Conservation (phyloP, 2,797 vertebrate species). For the Simalia tracyae region DNA sequence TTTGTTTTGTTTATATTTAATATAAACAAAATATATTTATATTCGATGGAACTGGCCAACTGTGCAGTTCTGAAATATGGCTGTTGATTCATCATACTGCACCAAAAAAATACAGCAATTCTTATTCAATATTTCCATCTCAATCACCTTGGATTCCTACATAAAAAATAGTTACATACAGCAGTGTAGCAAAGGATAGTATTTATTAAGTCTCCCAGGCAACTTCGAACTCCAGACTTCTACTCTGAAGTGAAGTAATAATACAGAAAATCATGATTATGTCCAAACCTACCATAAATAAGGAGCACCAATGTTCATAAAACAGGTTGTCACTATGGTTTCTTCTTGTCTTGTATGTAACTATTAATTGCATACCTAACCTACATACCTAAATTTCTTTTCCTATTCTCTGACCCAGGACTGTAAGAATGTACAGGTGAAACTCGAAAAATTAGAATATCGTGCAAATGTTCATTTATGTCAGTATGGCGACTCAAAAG, state of each 20-base stretch:
- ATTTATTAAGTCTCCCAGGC: not conserved
- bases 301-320: not conserved
- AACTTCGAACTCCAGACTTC: not conserved
- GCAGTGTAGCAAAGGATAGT: not conserved
- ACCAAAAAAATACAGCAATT: not conserved
- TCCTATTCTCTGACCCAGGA: not conserved
- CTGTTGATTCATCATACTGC: not conserved
- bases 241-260: not conserved
- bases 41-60: not conserved
- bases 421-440: not conserved
- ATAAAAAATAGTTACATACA: not conserved
- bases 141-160: not conserved
- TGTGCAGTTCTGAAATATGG: not conserved
- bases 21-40: too few relatives aligned
- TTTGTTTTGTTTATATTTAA: not conserved
- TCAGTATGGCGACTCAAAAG: too few relatives aligned
- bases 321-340: not conserved
- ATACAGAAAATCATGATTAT: not conserved
- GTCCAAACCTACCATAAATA: not conserved
- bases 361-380: not conserved
- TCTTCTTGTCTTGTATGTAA: not conserved
- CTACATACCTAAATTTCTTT: not conserved
- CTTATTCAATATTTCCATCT: not conserved
- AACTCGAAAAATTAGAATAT: too few relatives aligned
- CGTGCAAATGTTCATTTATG: too few relatives aligned